A percentile compares a stretch with the other conserved stretches of the same genome.
Evolutionary conservation across 1,140 invertebrate genomes (phyloP).

Genomic region (Lordiphosa stackelbergi): DNA sequence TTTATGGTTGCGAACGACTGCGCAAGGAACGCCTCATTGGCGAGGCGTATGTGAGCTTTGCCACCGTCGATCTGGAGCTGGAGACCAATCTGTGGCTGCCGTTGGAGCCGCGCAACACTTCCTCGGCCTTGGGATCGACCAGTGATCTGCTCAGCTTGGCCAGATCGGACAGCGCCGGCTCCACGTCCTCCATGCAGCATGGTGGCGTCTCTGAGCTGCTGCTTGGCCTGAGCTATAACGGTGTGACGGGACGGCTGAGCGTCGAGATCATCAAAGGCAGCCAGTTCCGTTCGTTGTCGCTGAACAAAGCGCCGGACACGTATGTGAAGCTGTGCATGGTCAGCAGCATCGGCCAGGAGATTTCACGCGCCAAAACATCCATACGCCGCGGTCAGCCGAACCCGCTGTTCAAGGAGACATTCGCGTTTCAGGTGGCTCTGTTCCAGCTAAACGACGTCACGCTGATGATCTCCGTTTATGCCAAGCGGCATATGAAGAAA

Average conservation of each 20-base stretch:
- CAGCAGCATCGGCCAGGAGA: slow-evolving; percentile 94
- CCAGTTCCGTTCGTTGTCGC: slow-evolving; percentile 88
- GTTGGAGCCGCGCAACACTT: slow-evolving; percentile 88
- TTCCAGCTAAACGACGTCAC: slow-evolving; percentile 98
- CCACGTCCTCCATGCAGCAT: slow-evolving; percentile 93
- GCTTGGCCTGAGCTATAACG: slow-evolving; percentile 93
- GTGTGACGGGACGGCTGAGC: slow-evolving; percentile 92
- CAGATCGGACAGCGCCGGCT: slow-evolving; percentile 93
- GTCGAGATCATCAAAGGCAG: slow-evolving; percentile 95
- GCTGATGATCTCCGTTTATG: slow-evolving; percentile 95
- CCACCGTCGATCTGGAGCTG: slow-evolving; percentile 90
- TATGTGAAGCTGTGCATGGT: slow-evolving; percentile 95
- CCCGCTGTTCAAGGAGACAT: slow-evolving; percentile 96
- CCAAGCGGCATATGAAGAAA: slow-evolving; percentile 92
- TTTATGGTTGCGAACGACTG: slow-evolving; percentile 94
- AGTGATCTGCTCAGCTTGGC: slow-evolving; percentile 87
- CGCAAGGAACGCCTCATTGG: slow-evolving; percentile 92
- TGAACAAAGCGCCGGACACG: slow-evolving; percentile 91
- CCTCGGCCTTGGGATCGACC: slow-evolving; percentile 81
- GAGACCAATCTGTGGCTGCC: slow-evolving; percentile 93
- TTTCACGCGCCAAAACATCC: slow-evolving; percentile 93
- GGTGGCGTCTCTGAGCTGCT: slow-evolving; percentile 93
- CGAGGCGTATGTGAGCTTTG: slow-evolving; percentile 92
- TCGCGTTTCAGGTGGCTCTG: slow-evolving; percentile 96
- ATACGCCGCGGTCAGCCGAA: slow-evolving; percentile 94